These are phyloP conservation scores for Graptemys geographica DNA, from an alignment of 2,797 vertebrate genomes.

Conservation along the genomic window DNA sequence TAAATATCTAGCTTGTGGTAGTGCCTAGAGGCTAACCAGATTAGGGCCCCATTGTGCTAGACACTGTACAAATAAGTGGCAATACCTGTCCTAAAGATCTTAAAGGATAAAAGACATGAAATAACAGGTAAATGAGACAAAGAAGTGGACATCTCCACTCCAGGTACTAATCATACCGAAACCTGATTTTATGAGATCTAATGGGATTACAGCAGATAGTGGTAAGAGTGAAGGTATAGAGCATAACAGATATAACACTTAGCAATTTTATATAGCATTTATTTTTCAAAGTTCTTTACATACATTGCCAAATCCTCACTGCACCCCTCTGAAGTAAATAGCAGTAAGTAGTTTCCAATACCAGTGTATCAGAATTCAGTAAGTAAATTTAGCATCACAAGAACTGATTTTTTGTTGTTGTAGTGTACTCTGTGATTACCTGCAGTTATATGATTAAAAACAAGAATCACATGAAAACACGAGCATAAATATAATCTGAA, in stretches of 20 bases:
- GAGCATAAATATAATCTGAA: neutral
- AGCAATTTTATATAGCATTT: neutral
- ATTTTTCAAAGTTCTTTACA: neutral
- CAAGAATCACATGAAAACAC: neutral
- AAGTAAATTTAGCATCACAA: neutral
- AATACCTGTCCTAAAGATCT: neutral
- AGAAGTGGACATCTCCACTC: neutral
- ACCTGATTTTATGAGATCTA: neutral
- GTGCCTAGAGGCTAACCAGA: neutral
- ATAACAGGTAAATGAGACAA: neutral
- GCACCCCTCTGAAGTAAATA: neutral
- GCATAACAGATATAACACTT: neutral
- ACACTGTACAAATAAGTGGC: neutral
- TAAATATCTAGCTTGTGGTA: neutral
- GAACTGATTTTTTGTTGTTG: neutral
- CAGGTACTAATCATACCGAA: neutral
- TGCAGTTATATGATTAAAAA: constrained; percentile 1
- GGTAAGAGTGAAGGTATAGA: neutral
- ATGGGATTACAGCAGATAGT: neutral
- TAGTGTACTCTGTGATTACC: neutral
- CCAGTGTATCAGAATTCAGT: neutral
- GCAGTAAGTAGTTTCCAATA: neutral
- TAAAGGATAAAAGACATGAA: neutral
- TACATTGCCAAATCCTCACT: neutral
- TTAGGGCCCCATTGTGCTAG: neutral